Base-by-base conservation (phyloP, 2,888 invertebrate genomes). In the Nezara viridula region DNA sequence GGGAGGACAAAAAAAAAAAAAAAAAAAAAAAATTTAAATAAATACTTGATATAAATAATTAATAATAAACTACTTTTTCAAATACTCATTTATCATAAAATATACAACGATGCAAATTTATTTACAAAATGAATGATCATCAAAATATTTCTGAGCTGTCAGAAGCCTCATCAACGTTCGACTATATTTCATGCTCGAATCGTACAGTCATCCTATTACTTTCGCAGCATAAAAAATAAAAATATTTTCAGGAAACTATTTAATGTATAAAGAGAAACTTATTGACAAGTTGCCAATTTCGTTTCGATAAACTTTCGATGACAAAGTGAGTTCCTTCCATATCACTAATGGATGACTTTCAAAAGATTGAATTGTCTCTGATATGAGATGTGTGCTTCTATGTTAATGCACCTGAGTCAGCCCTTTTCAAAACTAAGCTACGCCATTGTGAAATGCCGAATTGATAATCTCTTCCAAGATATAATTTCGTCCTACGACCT, bases 311-410 rank as follows among this genome's bases (percentile, higher is more conserved):
- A 44, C 44, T 44, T 44, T 44, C 44, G 12, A 44, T 81, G 24
- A 81, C 40, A 12, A n/a, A 24, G 40, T 81, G 21, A 9, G 40
- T 81, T 40, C 10, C 44, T 14, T 81, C 10, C 44, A 81, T 12
- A 81, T 44, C 10, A 44, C 81, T 44, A 44, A 81, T 81, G 44
- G 81, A 81, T 81, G 44, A 81, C 81, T 81, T 81, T 81, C 81
- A 81, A n/a, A 0, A 40, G 40, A 21, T 81, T 10, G 24, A 21
- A 77, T 40, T 40, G 40, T 21, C 40, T 27, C 77, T 40, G 40
- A 77, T 77, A 44, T 21, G 12, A 21, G 44, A 5, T n/a, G 81
- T 44, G 16, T 44, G 40, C 81, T 81, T 44, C 24, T 24, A 81
- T 44, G 44, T 10, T 24, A 73, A 73, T 73, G 6, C 24, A 21